Base-by-base conservation (phyloP, 2,113 vertebrate species). In the Cathartes aura region DNA sequence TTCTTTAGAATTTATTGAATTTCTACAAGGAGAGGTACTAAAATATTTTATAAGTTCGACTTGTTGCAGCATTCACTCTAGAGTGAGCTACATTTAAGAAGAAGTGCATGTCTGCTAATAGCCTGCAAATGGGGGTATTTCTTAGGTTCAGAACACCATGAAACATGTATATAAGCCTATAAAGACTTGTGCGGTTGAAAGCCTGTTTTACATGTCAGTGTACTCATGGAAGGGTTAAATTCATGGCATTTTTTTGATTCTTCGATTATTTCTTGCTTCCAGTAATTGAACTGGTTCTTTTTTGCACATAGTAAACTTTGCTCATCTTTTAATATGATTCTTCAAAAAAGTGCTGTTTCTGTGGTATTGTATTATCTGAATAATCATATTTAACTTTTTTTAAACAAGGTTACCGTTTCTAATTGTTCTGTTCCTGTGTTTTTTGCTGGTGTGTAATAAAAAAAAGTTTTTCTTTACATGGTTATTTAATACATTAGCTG, bases 401-500 rank as follows among this genome's bases (percentile, higher is more conserved):
- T 64, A 36, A 73, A 96, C 68, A 63, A 96, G 71, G 94, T 98
- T 98, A 95, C 87, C 7, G 80, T 98, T 98, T 97, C 87, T 95
- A 89, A 97, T 97, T 98, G 98, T 98, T 98, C 94, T 55, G 78
- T 98, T 98, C 95, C 84, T 98, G 98, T 98, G 98, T 67, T 96
- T 96, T 98, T 98, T 98, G 97, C 98, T 98, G 97, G 94, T 98
- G 97, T 98, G 98, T 98, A 98, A 98, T 97, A 96, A 98, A 97
- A 96, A 96, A 63, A 85, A 94, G 42, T 15, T 87, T 98, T 98
- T 97, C 97, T 97, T 98, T 98, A 91, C 81, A 34, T 98, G 93
- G 92, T 98, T 98, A 98, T 98, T 98, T 98, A 98, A 98, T 97
- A 97, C 93, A 64, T 98, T 97, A 98, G 97, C 97, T 98, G 97